A percentile compares a stretch with the other conserved stretches of the same genome.
These are phyloP conservation scores for Spodoptera litura DNA, from an alignment of 1,140 invertebrate genomes.

Conservation along the genomic window DNA sequence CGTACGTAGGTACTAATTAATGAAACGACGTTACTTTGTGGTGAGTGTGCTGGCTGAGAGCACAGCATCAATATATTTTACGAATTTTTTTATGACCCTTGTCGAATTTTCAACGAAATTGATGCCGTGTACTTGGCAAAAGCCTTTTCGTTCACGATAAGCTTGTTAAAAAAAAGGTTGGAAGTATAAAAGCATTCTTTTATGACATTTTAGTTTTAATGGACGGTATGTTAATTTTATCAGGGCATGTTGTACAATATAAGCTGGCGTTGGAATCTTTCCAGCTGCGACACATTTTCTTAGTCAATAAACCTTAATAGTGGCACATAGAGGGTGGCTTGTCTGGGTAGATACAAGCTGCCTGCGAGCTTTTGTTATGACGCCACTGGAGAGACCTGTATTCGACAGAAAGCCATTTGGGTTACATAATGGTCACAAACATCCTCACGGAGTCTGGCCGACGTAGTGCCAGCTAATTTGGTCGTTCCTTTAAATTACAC, in stretches of 20 bases:
- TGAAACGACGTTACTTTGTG: conserved; percentile 24
- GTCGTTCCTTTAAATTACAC: not conserved
- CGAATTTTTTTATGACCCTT: conserved; percentile 24
- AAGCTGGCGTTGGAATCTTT: conserved; percentile 32
- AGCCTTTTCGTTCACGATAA: conserved; percentile 9
- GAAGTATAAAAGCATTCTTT: conserved; percentile 8
- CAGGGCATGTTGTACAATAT: conserved; percentile 15
- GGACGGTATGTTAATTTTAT: conserved; percentile 16
- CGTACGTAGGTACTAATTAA: conserved; percentile 36
- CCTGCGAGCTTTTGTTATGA: conserved; percentile 28
- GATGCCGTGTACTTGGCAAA: not conserved
- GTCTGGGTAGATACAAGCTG: conserved; percentile 16
- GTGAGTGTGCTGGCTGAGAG: conserved; percentile 7
- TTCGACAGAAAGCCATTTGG: conserved; percentile 30
- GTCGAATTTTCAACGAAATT: conserved; percentile 29
- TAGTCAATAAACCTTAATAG: conserved; percentile 37
- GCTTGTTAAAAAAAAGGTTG: conserved; percentile 12
- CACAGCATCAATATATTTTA: conserved; percentile 24
- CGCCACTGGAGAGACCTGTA: conserved; percentile 8
- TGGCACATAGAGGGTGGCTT: conserved; percentile 24
- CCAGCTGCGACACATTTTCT: conserved; percentile 28
- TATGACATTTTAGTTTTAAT: conserved; percentile 9
- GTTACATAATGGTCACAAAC: conserved; percentile 21
- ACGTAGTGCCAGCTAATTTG: conserved; percentile 1
- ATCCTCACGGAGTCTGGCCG: conserved; percentile 1